Conservation (phyloP, 2,113 vertebrate genomes). For the Alouatta palliata region DNA sequence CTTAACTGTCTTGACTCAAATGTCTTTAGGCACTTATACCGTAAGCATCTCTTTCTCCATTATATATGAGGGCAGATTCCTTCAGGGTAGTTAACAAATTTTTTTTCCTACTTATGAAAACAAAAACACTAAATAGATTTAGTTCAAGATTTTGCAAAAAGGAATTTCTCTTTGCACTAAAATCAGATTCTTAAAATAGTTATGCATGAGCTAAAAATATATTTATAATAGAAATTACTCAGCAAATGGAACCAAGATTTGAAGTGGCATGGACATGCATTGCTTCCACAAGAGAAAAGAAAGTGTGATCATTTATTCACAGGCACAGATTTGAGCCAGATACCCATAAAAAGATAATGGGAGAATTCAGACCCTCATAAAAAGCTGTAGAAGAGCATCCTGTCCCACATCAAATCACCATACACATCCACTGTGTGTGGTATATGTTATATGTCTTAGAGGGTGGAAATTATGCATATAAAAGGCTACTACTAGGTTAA, state of each 20-base stretch:
- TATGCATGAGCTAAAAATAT: not conserved
- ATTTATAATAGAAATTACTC: conserved; percentile 14
- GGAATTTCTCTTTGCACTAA: conserved; percentile 4
- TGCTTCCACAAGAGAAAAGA: conserved; percentile 17
- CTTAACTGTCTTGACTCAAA: not conserved
- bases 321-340: conserved; percentile 58
- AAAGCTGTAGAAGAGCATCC: conserved; percentile 52
- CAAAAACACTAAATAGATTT: conserved; percentile 54
- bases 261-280: not conserved
- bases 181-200: not conserved
- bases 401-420: conserved; percentile 22
- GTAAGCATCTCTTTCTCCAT: not conserved
- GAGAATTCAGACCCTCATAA: conserved; percentile 58
- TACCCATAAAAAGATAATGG: conserved; percentile 68
- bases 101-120: not conserved
- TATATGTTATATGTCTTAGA: not conserved
- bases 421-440: not conserved
- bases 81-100: conserved; percentile 30
- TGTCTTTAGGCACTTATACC: conserved; percentile 4
- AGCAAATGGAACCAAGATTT: conserved; percentile 41
- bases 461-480: not conserved
- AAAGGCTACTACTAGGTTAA: conserved; percentile 20
- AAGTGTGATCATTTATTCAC: conserved; percentile 61
- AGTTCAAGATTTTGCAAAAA: conserved; percentile 38
- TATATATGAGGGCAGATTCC: conserved; percentile 17